Percentiles rank a stretch among this genome's conserved stretches.
These are phyloP conservation scores for Corythaeola cristata DNA, from an alignment of 2,113 vertebrate genomes.

Conservation along the genomic window DNA sequence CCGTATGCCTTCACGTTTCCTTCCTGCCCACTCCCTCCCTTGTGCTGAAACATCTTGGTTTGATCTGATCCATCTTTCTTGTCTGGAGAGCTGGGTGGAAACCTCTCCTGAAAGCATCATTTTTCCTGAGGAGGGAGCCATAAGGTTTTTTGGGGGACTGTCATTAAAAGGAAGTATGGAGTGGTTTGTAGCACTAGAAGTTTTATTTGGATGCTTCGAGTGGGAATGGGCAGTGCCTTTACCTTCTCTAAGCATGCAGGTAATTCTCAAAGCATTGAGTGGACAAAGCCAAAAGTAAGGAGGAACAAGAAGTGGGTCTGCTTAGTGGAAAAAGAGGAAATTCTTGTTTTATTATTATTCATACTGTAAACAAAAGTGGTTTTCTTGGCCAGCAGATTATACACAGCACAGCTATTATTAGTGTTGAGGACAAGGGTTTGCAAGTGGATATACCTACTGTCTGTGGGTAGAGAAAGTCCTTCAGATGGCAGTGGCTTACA, in stretches of 20 bases:
- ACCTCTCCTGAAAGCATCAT: background rate
- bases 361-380: background rate
- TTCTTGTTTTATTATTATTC: background rate
- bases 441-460: background rate
- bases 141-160: background rate
- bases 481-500: background rate
- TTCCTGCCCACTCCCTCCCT: background rate
- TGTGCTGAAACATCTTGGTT: background rate
- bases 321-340: background rate
- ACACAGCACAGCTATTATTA: background rate
- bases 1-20: background rate
- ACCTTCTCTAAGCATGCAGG: background rate
- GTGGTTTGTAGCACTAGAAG: background rate
- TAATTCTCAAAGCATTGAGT: background rate
- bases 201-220: background rate
- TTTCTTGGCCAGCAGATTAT: background rate
- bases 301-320: background rate
- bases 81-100: background rate
- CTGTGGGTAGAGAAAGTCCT: background rate
- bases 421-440: background rate
- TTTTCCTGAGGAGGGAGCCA: background rate
- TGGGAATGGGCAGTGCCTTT: background rate
- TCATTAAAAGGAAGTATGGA: background rate
- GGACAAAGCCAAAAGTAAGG: background rate
- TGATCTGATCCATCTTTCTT: background rate